phyloP scores from a whole-genome alignment of 2,113 vertebrate species.

The Rhea pennata region DNA sequence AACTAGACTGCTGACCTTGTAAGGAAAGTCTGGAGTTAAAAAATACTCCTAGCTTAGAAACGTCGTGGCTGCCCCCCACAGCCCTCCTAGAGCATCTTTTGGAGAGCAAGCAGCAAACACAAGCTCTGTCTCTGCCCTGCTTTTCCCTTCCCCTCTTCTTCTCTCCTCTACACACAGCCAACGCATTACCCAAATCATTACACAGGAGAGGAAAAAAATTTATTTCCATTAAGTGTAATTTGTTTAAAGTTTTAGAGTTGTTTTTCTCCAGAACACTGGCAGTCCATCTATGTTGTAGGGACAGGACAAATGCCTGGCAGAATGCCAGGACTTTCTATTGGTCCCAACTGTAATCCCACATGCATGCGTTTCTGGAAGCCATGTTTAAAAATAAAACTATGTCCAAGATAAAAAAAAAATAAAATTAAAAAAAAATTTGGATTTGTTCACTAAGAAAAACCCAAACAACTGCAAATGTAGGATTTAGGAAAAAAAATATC shows the following conservation, averaged over 20 bases:
- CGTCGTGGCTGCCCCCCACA: rapidly evolving
- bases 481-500: conserved; percentile 15
- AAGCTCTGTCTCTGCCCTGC: neutral
- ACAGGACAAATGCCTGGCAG: neutral
- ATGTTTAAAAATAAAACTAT: conserved; percentile 52
- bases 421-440: conserved; percentile 31
- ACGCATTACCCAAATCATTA: conserved; percentile 12
- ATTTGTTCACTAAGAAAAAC: neutral
- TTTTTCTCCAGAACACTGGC: conserved; percentile 37
- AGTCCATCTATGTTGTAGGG: neutral
- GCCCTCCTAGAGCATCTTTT: neutral
- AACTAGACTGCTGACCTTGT: neutral
- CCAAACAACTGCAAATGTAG: neutral
- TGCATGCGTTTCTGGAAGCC: neutral
- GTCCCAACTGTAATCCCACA: conserved; percentile 43
- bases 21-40: neutral
- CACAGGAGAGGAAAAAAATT: conserved; percentile 13
- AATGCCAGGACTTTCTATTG: neutral
- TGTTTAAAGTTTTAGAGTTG: conserved; percentile 61
- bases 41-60: neutral
- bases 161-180: conserved; percentile 1
- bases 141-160: neutral
- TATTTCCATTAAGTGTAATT: conserved; percentile 53
- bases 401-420: neutral
- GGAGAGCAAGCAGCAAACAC: neutral